These are phyloP conservation scores for Poeciliopsis gracilis DNA, from an alignment of 2,797 vertebrate species.

Conservation along the genomic window DNA sequence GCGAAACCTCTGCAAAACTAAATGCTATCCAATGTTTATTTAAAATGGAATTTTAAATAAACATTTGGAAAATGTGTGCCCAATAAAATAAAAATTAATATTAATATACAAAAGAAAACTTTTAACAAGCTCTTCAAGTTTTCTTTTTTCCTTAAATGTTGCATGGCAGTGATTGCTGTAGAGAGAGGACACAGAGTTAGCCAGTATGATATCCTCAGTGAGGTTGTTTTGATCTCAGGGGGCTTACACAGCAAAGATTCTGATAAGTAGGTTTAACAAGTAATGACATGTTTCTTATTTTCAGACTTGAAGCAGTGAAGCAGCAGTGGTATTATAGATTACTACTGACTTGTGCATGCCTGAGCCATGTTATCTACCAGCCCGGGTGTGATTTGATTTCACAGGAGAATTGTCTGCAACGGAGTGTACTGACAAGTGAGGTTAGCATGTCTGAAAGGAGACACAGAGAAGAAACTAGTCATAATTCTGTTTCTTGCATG, in stretches of 20 bases:
- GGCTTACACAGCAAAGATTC: slow-evolving; percentile 32
- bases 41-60: too few relatives aligned
- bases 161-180: slow-evolving; percentile 17
- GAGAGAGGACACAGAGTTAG: slow-evolving; percentile 31
- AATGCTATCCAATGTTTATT: not conserved
- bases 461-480: not conserved
- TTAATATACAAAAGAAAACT: not conserved
- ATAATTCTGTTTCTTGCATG: not conserved
- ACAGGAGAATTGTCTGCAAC: slow-evolving; percentile 1
- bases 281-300: slow-evolving; percentile 69
- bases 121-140: not conserved
- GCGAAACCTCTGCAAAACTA: not conserved
- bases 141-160: not conserved
- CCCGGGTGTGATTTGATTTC: slow-evolving; percentile 15
- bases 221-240: slow-evolving; percentile 46
- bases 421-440: slow-evolving; percentile 4
- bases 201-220: slow-evolving; percentile 31
- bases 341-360: slow-evolving; percentile 29
- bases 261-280: slow-evolving; percentile 63
- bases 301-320: slow-evolving; percentile 47
- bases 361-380: slow-evolving; percentile 24
- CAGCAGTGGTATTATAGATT: slow-evolving; percentile 42
- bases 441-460: slow-evolving; percentile 6
- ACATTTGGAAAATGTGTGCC: not conserved
- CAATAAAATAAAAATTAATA: not conserved